Percentiles rank a stretch among this genome's conserved stretches.
phyloP scores from a whole-genome alignment of 64 coral and sea anemone species.

The Exaiptasia diaphana region DNA sequence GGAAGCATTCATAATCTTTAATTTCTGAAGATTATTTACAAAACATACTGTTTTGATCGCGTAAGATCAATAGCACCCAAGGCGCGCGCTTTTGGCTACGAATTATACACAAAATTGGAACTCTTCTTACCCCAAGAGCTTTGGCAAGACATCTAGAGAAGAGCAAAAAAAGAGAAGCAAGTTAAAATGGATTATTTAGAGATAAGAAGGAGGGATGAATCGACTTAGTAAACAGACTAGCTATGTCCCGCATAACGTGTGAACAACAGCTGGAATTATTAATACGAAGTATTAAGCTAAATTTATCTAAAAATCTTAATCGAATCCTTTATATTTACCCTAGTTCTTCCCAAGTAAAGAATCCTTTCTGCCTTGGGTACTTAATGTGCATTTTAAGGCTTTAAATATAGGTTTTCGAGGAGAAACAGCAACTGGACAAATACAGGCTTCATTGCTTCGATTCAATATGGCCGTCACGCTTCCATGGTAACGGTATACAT shows the following conservation, averaged over 20 bases:
- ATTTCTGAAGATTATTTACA: neutral
- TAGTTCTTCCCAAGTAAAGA: conserved; percentile 83
- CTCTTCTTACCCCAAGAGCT: conserved; percentile 89
- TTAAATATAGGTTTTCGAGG: neutral
- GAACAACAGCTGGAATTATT: neutral
- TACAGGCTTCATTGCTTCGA: neutral
- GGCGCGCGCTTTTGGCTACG: neutral
- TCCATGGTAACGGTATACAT: neutral
- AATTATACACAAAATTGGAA: no score
- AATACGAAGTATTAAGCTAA: neutral
- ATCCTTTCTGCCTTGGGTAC: conserved; percentile 70
- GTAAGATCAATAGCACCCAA: neutral
- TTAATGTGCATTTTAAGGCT: conserved; percentile 70
- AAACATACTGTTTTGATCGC: neutral
- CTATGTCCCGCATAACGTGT: neutral
- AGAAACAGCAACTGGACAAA: neutral
- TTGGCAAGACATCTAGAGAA: conserved; percentile 71
- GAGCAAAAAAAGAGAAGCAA: conserved; percentile 4
- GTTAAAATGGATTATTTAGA: neutral
- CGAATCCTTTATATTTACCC: conserved; percentile 39
- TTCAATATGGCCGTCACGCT: neutral
- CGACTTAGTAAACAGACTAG: neutral
- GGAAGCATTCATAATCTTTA: neutral
- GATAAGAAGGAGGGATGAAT: neutral
- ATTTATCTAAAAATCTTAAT: neutral